phyloP scores from a whole-genome alignment of 2,113 vertebrate genomes.

The Dolichallabes microphthalmus region DNA sequence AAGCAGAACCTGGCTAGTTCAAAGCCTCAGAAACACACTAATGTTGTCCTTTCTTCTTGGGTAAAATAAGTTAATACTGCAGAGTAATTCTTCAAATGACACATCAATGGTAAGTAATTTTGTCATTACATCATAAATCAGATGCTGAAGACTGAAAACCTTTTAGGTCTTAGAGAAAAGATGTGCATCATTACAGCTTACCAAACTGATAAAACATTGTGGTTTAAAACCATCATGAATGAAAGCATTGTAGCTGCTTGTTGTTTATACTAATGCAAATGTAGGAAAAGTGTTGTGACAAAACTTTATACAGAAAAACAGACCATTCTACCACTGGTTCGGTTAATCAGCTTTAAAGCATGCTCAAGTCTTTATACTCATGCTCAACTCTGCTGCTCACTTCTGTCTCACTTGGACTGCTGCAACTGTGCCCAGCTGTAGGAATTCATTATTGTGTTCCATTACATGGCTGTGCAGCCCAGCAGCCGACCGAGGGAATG shows the following conservation, averaged over 20 bases:
- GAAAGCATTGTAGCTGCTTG: not conserved
- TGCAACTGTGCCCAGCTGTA: conserved; percentile 58
- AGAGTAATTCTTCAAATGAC: conserved; percentile 5
- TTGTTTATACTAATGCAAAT: not conserved
- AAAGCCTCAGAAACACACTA: not conserved
- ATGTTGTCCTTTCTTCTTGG: not conserved
- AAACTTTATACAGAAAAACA: conserved; percentile 43
- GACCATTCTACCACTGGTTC: conserved; percentile 50
- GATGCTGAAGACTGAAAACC: not conserved
- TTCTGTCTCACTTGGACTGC: conserved; percentile 53
- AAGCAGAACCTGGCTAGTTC: conserved; percentile 9
- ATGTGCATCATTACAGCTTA: not conserved
- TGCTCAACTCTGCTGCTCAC: conserved; percentile 23
- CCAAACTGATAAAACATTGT: not conserved
- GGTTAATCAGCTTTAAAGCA: conserved; percentile 57
- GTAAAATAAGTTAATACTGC: conserved; percentile 15
- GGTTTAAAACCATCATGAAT: not conserved
- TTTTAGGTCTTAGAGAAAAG: conserved; percentile 12
- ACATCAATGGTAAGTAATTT: not conserved
- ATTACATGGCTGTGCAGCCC: conserved; percentile 67
- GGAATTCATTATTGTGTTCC: conserved; percentile 72
- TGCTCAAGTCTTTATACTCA: conserved; percentile 9
- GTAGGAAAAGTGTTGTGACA: conserved; percentile 1
- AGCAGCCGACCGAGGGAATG: conserved; percentile 63
- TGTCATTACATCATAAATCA: not conserved